Evolutionary conservation across 2,888 invertebrate species (phyloP).

Genomic region (Stenodera caucasica): DNA sequence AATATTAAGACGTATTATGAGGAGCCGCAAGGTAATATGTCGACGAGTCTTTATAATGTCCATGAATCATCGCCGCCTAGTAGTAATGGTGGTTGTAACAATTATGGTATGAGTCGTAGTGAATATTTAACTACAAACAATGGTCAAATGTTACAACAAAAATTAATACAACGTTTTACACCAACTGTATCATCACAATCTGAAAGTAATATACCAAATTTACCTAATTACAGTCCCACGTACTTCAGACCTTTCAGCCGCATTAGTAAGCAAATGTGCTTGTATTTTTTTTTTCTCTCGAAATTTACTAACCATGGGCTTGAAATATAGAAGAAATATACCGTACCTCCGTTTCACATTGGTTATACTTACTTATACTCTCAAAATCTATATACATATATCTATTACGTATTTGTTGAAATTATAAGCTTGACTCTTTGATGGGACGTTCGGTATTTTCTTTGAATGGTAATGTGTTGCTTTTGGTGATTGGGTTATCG

Average conservation of each 20-base stretch:
- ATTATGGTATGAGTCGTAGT: slow-evolving; percentile 45
- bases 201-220: slow-evolving; percentile 55
- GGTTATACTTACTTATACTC: too few relatives aligned
- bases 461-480: too few relatives aligned
- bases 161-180: slow-evolving; percentile 43
- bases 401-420: too few relatives aligned
- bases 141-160: slow-evolving; percentile 34
- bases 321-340: too few relatives aligned
- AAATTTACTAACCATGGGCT: too few relatives aligned
- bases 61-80: slow-evolving; percentile 46
- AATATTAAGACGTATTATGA: slow-evolving; percentile 59
- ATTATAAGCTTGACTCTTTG: too few relatives aligned
- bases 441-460: too few relatives aligned
- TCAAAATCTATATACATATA: too few relatives aligned
- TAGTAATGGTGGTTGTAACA: slow-evolving; percentile 19
- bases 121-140: slow-evolving; percentile 38
- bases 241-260: slow-evolving; percentile 49
- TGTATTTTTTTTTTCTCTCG: slow-evolving; percentile 3
- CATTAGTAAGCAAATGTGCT: slow-evolving; percentile 41
- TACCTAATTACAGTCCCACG: slow-evolving; percentile 52
- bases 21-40: slow-evolving; percentile 51
- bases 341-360: too few relatives aligned
- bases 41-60: slow-evolving; percentile 55
- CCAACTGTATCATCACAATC: slow-evolving; percentile 53
- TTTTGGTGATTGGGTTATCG: too few relatives aligned